Percentiles rank a stretch among this genome's conserved stretches.
phyloP scores from a whole-genome alignment of 1,140 invertebrate genomes.

The Centruroides vittatus region DNA sequence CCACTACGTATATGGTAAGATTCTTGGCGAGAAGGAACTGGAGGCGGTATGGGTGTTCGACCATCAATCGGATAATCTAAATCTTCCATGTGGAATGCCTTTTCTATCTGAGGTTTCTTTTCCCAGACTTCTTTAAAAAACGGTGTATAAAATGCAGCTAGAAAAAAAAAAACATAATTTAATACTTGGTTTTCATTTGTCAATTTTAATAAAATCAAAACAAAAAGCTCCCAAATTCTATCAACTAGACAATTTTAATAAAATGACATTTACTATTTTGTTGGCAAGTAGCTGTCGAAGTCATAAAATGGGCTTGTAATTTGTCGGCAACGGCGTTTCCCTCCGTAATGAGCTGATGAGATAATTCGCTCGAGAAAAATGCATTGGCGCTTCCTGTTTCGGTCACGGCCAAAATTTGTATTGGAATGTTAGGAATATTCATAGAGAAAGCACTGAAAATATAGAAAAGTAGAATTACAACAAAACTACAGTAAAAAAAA shows the following conservation, averaged over 20 bases:
- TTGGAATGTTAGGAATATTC: conserved; percentile 85
- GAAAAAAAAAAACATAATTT: conserved; percentile 19
- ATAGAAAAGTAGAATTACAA: conserved; percentile 3
- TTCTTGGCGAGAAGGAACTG: conserved; percentile 38
- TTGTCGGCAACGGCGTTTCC: conserved; percentile 83
- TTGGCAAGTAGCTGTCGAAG: conserved; percentile 59
- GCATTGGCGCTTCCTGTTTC: conserved; percentile 62
- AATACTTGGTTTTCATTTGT: no score
- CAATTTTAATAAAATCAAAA: no score
- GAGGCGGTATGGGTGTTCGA: conserved; percentile 31
- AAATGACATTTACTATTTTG: conserved; percentile 51
- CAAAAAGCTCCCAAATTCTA: no score
- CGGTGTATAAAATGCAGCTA: conserved; percentile 85
- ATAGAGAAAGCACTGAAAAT: conserved; percentile 71
- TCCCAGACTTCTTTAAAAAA: conserved; percentile 95
- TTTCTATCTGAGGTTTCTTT: conserved; percentile 86
- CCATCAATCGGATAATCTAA: conserved; percentile 27
- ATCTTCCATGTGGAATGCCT: conserved; percentile 79
- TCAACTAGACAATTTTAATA: no score
- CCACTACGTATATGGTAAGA: conserved; percentile 29
- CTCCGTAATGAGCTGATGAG: conserved; percentile 79
- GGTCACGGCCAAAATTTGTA: conserved; percentile 85
- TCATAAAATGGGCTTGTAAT: conserved; percentile 83
- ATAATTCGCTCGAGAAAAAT: conserved; percentile 80
- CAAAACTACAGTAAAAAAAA: not conserved